Percentiles rank a stretch among this genome's conserved stretches.
Conservation (phyloP, 1,140 invertebrate genomes). For the Dreissena polymorpha region DNA sequence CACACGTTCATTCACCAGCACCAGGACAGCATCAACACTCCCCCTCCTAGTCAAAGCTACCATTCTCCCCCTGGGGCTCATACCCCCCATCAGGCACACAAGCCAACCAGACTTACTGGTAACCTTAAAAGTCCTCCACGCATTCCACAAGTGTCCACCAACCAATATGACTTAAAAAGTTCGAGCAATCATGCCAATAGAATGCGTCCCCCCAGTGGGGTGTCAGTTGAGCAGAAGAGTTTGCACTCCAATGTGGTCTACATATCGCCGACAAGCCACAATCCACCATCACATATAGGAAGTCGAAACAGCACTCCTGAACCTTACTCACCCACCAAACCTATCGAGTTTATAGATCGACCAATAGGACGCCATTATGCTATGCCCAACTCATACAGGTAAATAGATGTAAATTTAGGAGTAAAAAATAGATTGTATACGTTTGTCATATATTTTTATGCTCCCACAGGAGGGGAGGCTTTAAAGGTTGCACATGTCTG, state of each 20-base stretch:
- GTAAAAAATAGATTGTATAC: no score
- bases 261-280: constrained; percentile 44
- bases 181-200: constrained; percentile 9
- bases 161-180: constrained; percentile 28
- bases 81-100: constrained; percentile 3
- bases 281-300: background rate
- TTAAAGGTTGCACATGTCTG: no score
- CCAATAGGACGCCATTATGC: constrained; percentile 29
- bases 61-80: constrained; percentile 18
- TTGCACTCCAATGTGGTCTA: constrained; percentile 2
- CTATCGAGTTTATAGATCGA: constrained; percentile 33
- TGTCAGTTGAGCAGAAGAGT: constrained; percentile 32
- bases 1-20: constrained; percentile 27
- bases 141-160: constrained; percentile 48
- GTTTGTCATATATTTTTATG: no score
- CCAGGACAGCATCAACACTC: constrained; percentile 26
- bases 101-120: background rate
- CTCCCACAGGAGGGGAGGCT: no score
- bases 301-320: constrained; percentile 48
- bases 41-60: constrained; percentile 2
- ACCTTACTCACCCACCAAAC: constrained; percentile 14
- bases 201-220: background rate
- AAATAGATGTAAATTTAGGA: background rate
- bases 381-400: constrained; percentile 39
- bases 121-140: constrained; percentile 43